These are phyloP conservation scores for Cynaeus angustus DNA, from an alignment of 2,888 invertebrate species.

Conservation along the genomic window DNA sequence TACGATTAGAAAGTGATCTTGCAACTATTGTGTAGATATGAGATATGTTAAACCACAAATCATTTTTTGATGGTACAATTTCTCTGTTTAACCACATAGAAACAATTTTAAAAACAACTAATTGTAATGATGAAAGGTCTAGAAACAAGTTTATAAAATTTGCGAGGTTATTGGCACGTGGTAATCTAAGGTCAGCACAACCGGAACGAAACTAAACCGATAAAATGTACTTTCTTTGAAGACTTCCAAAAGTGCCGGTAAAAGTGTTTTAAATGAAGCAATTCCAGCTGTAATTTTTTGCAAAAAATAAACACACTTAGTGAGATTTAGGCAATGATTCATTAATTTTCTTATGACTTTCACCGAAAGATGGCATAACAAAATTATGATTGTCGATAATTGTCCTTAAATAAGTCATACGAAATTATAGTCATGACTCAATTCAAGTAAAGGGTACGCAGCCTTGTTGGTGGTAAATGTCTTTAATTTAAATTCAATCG, in stretches of 20 bases:
- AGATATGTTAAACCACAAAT: slow-evolving; percentile 28
- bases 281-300: no score
- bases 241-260: background rate
- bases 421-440: slow-evolving; percentile 13
- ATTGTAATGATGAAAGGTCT: slow-evolving; percentile 1
- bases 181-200: slow-evolving; percentile 27
- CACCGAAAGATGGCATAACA: slow-evolving; percentile 13
- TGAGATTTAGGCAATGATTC: slow-evolving; percentile 24
- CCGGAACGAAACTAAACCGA: slow-evolving; percentile 4
- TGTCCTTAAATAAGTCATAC: slow-evolving; percentile 7
- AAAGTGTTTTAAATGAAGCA: slow-evolving; percentile 10
- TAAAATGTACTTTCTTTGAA: slow-evolving; percentile 9
- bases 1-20: slow-evolving; percentile 35
- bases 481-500: slow-evolving; percentile 33
- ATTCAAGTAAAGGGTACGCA: slow-evolving; percentile 35
- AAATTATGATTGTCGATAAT: background rate
- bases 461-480: slow-evolving; percentile 42
- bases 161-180: slow-evolving; percentile 17
- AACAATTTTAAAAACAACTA: slow-evolving; percentile 1
- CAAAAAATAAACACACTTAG: background rate
- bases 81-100: slow-evolving; percentile 11
- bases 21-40: slow-evolving; percentile 23
- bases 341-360: slow-evolving; percentile 19
- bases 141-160: no score
- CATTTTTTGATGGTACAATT: slow-evolving; percentile 15